phyloP scores from a whole-genome alignment of 2,113 vertebrate genomes.

The Aspidoscelis tigris region DNA sequence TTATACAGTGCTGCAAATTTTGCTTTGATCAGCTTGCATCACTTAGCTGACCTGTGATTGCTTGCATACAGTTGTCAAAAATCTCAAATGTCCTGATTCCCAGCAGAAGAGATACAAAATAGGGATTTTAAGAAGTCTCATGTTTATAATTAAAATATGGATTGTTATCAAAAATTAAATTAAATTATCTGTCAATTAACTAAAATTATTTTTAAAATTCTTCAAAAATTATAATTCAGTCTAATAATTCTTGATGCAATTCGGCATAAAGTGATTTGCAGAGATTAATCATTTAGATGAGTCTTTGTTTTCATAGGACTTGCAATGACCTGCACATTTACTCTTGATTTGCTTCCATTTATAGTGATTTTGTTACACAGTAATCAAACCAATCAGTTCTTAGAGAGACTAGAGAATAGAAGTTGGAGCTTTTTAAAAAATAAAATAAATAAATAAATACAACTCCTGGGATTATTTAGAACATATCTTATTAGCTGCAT shows the following conservation, averaged over 20 bases:
- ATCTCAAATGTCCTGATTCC: too few species aligned
- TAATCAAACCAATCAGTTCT: slow-evolving; percentile 17
- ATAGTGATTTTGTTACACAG: slow-evolving; percentile 22
- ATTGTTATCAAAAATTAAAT: too few species aligned
- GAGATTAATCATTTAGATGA: slow-evolving; percentile 29
- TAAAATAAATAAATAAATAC: too few species aligned
- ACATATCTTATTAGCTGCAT: background rate
- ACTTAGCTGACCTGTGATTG: too few species aligned
- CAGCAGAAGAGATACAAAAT: too few species aligned
- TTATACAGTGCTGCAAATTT: too few species aligned
- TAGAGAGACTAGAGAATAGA: background rate
- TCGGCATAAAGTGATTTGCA: slow-evolving; percentile 11
- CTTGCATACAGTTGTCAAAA: too few species aligned
- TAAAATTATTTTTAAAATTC: too few species aligned
- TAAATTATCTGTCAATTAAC: too few species aligned
- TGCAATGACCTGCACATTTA: slow-evolving; percentile 10
- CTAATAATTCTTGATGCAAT: slow-evolving; percentile 22
- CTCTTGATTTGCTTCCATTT: slow-evolving; percentile 27
- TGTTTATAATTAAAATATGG: too few species aligned
- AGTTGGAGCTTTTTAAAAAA: background rate
- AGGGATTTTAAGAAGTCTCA: too few species aligned
- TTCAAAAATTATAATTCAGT: slow-evolving; percentile 19
- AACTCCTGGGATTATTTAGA: background rate
- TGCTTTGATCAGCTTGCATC: too few species aligned
- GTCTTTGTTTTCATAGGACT: slow-evolving; percentile 15